A percentile compares a stretch with the other conserved stretches of the same genome.
These are phyloP conservation scores for Macrotrachela quadricornifera DNA, from an alignment of 1,140 invertebrate genomes.

Conservation along the genomic window DNA sequence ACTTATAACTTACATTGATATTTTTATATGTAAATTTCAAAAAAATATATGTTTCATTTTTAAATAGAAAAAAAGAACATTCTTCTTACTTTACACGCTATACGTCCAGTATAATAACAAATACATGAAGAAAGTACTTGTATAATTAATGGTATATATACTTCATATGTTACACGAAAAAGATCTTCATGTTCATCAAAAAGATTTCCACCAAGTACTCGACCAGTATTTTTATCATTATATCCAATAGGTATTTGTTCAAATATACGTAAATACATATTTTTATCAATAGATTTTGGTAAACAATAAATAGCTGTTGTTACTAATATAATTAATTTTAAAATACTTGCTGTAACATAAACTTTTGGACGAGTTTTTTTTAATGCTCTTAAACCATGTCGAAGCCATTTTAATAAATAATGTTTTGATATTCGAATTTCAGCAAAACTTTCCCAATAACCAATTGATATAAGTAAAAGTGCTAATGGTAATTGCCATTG, in stretches of 20 bases:
- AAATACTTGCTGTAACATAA: not conserved
- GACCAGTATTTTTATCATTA: no score
- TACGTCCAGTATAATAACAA: constrained; percentile 4
- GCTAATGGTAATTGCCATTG: no score
- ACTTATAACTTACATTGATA: no score
- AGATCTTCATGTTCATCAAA: not conserved
- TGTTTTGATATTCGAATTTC: not conserved
- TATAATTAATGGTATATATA: constrained; percentile 5
- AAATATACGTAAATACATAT: not conserved
- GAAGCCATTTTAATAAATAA: not conserved
- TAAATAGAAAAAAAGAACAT: no score
- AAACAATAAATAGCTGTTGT: not conserved
- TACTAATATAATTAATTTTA: constrained; percentile 3
- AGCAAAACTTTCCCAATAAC: constrained; percentile 9
- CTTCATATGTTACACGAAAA: not conserved
- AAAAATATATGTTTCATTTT: no score
- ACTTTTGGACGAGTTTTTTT: constrained; percentile 6
- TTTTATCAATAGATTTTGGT: not conserved
- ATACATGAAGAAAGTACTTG: not conserved
- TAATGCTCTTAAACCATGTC: not conserved
- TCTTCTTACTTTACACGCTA: not conserved
- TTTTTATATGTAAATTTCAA: no score
- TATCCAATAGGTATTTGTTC: not conserved
- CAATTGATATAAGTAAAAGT: not conserved
- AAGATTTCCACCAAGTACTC: no score